Base-by-base conservation (phyloP, 1,140 invertebrate species). In the Sarcophaga peregrina region DNA sequence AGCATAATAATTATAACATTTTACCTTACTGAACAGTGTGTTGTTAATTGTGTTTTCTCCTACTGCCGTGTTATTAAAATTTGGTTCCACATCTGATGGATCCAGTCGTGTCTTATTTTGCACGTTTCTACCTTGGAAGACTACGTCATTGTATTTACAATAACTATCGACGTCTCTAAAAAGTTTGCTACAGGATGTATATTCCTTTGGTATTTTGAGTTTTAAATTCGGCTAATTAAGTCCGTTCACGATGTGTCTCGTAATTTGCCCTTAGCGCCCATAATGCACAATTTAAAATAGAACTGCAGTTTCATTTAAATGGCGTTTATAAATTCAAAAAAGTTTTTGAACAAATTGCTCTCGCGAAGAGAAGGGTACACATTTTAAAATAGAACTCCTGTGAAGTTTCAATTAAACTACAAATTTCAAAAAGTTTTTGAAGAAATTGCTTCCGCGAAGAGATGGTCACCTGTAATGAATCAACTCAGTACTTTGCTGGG, bases 1-100 rank as follows among this genome's bases (percentile, higher is more conserved):
- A 13, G 78, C 13, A 78, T 20, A 58, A 80, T 74, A 83, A 20
- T 83, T 83, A 46, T 78, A 83, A 62, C 82, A 83, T 46, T 82
- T 81, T 10, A 54, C 54, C 11, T 11, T 0, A 7, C 11, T 62
- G 4, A 37, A 4, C n/a, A 11, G 15, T 15, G 11, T 62, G n/a
- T 62, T 15, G n/a, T n/a, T n/a, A 15, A 15, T 62, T 7, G 5
- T n/a, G 11, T 62, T 3, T 58, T 13, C 15, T n/a, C n/a, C 11
- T 62, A 15, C n/a, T 11, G 10, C n/a, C 11, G 11, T 62, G 11
- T 7, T 62, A 15, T 62, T 11, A 7, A 15, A 15, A 62, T 15
- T 15, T 7, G 15, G 11, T 13, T 15, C 0, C 10, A 62, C 11
- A 15, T 62, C n/a, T 5, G 6, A 7, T 62, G n/a, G 54, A 5